phyloP scores from a whole-genome alignment of 2,797 vertebrate genomes.

The Lithobates sylvaticus region DNA sequence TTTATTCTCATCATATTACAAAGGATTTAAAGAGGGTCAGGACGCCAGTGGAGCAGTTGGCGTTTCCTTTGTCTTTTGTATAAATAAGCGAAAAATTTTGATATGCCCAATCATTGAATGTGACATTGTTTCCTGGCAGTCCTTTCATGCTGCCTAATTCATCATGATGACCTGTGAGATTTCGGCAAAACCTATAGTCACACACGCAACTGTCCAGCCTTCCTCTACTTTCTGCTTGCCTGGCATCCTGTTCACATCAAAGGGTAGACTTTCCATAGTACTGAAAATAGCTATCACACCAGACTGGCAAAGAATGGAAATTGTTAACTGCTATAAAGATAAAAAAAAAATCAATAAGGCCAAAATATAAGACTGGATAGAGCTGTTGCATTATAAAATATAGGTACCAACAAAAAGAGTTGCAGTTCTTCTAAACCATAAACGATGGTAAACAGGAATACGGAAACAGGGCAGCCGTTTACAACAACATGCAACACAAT shows the following conservation, averaged over 20 bases:
- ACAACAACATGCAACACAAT: slow-evolving; percentile 7
- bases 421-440: neutral
- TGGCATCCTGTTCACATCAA: slow-evolving; percentile 61
- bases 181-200: slow-evolving; percentile 37
- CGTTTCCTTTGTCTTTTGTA: slow-evolving; percentile 35
- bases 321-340: neutral
- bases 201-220: slow-evolving; percentile 40
- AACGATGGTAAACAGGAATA: slow-evolving; percentile 1
- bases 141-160: slow-evolving; percentile 52
- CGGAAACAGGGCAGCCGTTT: neutral
- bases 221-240: slow-evolving; percentile 40
- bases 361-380: neutral
- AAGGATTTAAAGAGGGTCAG: neutral
- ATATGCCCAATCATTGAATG: neutral
- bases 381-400: neutral
- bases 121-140: slow-evolving; percentile 40
- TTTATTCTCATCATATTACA: slow-evolving; percentile 19
- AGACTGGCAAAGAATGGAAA: slow-evolving; percentile 16
- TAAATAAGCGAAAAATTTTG: slow-evolving; percentile 13
- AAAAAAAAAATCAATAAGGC: neutral
- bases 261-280: slow-evolving; percentile 52
- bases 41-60: slow-evolving; percentile 47
- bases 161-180: slow-evolving; percentile 56
- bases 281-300: slow-evolving; percentile 38
- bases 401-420: neutral